Evolutionary conservation across 1,140 invertebrate species (phyloP).

Genomic region (Halictus rubicundus): DNA sequence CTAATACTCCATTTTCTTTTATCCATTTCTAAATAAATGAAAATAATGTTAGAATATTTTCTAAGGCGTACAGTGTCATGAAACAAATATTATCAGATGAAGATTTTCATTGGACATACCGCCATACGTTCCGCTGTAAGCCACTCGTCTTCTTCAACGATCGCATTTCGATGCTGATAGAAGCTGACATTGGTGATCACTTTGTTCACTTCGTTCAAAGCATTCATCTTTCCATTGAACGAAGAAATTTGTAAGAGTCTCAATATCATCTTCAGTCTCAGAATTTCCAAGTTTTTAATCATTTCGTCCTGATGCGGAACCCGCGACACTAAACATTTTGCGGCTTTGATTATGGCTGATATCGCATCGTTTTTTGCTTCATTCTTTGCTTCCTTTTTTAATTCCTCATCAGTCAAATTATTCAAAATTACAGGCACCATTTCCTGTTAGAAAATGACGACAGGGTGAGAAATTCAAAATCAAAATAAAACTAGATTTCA

Average conservation of each 20-base stretch:
- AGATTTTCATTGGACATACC: conserved; percentile 81
- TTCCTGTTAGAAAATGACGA: conserved; percentile 83
- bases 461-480: neutral
- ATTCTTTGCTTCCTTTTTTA: conserved; percentile 98
- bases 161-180: conserved; percentile 88
- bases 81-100: conserved; percentile 5
- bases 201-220: conserved; percentile 99
- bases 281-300: conserved; percentile 95
- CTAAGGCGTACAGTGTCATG: neutral
- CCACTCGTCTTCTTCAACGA: conserved; percentile 93
- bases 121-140: conserved; percentile 96
- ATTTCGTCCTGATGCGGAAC: conserved; percentile 91
- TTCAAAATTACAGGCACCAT: conserved; percentile 95
- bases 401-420: conserved; percentile 97
- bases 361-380: conserved; percentile 97
- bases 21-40: conserved; percentile 92
- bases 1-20: conserved; percentile 96
- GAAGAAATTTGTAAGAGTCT: conserved; percentile 97
- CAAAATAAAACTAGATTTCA: neutral
- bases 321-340: conserved; percentile 92
- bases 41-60: neutral
- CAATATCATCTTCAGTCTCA: conserved; percentile 97
- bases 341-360: conserved; percentile 93
- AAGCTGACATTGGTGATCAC: conserved; percentile 95
- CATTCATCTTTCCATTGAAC: conserved; percentile 99